These are phyloP conservation scores for Neodiprion pinetum DNA, from an alignment of 1,140 invertebrate species.

Conservation along the genomic window DNA sequence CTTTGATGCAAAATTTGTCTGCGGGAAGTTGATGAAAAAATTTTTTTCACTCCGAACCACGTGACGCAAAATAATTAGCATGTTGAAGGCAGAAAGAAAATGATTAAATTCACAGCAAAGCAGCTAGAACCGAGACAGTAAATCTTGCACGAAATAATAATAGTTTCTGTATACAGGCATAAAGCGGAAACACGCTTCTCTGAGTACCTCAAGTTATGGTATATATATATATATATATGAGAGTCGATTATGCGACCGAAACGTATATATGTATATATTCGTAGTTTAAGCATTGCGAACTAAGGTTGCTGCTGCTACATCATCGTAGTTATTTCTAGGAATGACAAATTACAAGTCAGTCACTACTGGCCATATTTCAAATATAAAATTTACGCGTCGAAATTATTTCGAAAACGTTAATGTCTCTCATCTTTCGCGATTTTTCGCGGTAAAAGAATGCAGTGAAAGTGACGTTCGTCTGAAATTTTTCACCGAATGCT, in stretches of 20 bases:
- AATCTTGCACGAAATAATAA: not conserved
- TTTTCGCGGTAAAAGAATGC: too few relatives aligned
- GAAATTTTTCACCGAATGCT: too few relatives aligned
- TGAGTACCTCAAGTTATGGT: not conserved
- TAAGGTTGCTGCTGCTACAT: constrained; percentile 29
- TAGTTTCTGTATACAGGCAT: not conserved
- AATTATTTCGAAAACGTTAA: not conserved
- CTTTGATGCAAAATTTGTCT: too few relatives aligned
- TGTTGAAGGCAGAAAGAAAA: too few relatives aligned
- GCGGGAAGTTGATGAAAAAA: too few relatives aligned
- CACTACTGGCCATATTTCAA: not conserved
- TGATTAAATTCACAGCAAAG: not conserved
- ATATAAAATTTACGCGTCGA: not conserved
- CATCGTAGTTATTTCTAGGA: constrained; percentile 59
- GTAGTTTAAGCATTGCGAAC: constrained; percentile 14
- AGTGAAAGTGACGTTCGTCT: too few relatives aligned
- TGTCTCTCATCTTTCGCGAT: not conserved
- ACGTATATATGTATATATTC: too few relatives aligned
- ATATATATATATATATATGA: too few relatives aligned
- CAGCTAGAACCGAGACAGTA: not conserved
- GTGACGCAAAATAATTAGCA: too few relatives aligned
- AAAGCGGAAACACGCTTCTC: not conserved
- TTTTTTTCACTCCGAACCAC: too few relatives aligned
- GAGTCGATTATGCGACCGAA: too few relatives aligned
- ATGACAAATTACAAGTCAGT: constrained; percentile 46